Percentiles rank a stretch among this genome's conserved stretches.
Evolutionary conservation across 2,888 invertebrate species (phyloP).

Genomic region (Cenopis cana): DNA sequence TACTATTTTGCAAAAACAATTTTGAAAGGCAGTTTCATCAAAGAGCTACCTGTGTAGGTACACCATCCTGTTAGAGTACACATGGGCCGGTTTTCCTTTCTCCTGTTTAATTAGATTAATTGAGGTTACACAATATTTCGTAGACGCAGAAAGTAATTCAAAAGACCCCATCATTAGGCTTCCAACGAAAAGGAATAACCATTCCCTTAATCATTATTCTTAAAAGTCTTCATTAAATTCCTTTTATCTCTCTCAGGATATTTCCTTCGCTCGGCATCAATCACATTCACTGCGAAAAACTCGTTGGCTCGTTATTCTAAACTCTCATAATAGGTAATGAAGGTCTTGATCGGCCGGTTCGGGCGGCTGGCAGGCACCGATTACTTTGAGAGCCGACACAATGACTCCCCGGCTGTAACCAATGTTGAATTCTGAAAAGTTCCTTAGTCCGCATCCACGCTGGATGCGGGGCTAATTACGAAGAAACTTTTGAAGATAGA

Average conservation of each 20-base stretch:
- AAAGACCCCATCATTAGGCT: conserved; percentile 80
- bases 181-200: conserved; percentile 83
- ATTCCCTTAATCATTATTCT: conserved; percentile 85
- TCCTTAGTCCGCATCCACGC: conserved; percentile 77
- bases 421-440: conserved; percentile 81
- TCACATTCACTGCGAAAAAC: conserved; percentile 84
- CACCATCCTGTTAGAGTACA: conserved; percentile 37
- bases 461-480: conserved; percentile 83
- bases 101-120: conserved; percentile 69
- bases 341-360: conserved; percentile 71
- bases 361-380: conserved; percentile 78
- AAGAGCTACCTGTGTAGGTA: conserved; percentile 38
- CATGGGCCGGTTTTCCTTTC: conserved; percentile 42
- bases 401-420: conserved; percentile 80
- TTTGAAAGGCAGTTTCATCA: conserved; percentile 15
- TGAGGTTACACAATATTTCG: conserved; percentile 70
- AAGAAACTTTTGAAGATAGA: conserved; percentile 83
- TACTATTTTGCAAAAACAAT: conserved; percentile 30
- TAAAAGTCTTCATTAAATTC: conserved; percentile 85
- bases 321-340: conserved; percentile 85
- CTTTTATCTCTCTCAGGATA: conserved; percentile 84
- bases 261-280: conserved; percentile 83
- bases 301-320: conserved; percentile 84
- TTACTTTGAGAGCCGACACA: conserved; percentile 81
- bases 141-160: conserved; percentile 78